phyloP scores from a whole-genome alignment of 1,140 invertebrate species.

The Sitophilus oryzae region DNA sequence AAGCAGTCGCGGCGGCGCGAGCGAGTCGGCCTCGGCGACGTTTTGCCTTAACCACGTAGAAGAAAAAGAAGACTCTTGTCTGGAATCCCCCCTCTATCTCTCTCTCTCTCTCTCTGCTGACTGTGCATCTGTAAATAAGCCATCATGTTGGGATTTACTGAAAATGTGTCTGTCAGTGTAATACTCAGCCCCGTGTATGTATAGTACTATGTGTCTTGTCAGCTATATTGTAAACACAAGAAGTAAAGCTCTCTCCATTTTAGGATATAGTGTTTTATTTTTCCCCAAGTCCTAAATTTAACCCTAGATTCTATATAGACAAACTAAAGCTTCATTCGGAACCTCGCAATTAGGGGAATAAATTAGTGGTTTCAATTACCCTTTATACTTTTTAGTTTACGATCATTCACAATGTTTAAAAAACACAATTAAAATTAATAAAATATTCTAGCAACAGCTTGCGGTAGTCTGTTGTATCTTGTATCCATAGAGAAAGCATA shows the following conservation, averaged over 20 bases:
- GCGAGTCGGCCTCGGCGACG: slow-evolving; percentile 20
- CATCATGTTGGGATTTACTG: slow-evolving; percentile 32
- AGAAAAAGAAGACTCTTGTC: slow-evolving; percentile 20
- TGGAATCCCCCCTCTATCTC: slow-evolving; percentile 16
- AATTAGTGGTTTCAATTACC: too few species aligned
- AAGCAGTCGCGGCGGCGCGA: slow-evolving; percentile 19
- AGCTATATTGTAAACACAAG: slow-evolving; percentile 43
- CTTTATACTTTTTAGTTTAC: too few species aligned
- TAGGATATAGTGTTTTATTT: slow-evolving; percentile 25
- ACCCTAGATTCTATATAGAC: too few species aligned
- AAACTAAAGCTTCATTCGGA: too few species aligned
- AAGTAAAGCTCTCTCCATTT: slow-evolving; percentile 46
- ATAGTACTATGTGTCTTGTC: slow-evolving; percentile 46
- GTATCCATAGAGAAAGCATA: too few species aligned
- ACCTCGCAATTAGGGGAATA: too few species aligned
- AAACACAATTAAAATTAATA: too few species aligned
- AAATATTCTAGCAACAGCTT: too few species aligned
- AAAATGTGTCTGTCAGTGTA: slow-evolving; percentile 41
- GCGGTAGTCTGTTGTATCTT: too few species aligned
- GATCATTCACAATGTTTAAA: too few species aligned
- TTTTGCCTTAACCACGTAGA: slow-evolving; percentile 41
- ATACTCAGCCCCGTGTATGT: slow-evolving; percentile 45
- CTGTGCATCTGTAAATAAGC: slow-evolving; percentile 43
- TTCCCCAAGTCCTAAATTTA: background rate
- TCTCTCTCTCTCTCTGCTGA: slow-evolving; percentile 34